Percentiles rank a stretch among this genome's conserved stretches.
Conservation (phyloP, 2,888 invertebrate species). For the Athripsodes cinereus region DNA sequence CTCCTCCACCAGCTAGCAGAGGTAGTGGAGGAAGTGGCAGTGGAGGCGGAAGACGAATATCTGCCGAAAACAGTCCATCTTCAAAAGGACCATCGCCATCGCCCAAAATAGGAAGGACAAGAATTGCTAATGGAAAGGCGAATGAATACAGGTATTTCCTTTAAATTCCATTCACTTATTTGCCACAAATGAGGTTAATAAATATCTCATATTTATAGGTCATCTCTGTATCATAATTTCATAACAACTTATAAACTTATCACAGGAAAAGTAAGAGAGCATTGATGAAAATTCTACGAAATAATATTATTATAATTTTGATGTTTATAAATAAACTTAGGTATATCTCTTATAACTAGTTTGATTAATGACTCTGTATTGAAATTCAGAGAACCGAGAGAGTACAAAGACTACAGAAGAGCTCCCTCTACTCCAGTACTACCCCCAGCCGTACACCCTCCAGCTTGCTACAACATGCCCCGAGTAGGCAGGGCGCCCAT, state of each 20-base stretch:
- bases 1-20: slow-evolving; percentile 47
- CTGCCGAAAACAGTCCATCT: slow-evolving; percentile 30
- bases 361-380: no score
- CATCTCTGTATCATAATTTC: no score
- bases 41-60: slow-evolving; percentile 26
- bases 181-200: no score
- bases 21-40: slow-evolving; percentile 27
- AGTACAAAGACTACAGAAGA: slow-evolving; percentile 54
- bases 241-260: no score
- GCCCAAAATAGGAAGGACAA: slow-evolving; percentile 8
- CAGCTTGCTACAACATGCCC: slow-evolving; percentile 48
- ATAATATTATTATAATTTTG: no score
- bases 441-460: slow-evolving; percentile 43
- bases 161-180: no score
- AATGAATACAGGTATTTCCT: slow-evolving; percentile 8
- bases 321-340: no score
- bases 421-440: slow-evolving; percentile 36
- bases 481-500: slow-evolving; percentile 31
- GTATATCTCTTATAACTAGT: no score
- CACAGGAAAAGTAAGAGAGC: no score
- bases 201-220: no score
- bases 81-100: slow-evolving; percentile 14
- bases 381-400: slow-evolving; percentile 35
- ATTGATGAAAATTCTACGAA: no score
- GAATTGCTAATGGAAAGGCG: slow-evolving; percentile 1